Conservation (phyloP, 2,797 vertebrate species). For the Coregonus sp. region DNA sequence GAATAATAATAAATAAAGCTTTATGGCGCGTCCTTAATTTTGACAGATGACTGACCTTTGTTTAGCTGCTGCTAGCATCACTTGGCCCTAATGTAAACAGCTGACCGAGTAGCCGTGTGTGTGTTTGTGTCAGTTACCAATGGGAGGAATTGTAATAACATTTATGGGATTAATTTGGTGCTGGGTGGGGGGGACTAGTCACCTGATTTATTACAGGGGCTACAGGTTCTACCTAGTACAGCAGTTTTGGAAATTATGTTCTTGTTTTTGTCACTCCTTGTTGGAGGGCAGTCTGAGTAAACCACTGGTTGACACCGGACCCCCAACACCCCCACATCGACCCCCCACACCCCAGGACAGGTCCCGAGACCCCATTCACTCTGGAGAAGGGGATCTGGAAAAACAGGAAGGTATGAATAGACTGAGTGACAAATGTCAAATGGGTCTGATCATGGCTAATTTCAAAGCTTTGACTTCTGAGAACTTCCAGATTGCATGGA, state of each 20-base stretch:
- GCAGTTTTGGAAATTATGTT: conserved; percentile 56
- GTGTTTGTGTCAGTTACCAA: conserved; percentile 65
- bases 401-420: no score
- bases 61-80: conserved; percentile 51
- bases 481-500: no score
- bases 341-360: no score
- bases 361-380: no score
- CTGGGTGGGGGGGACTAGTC: conserved; percentile 70
- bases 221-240: conserved; percentile 70
- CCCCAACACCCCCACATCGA: conserved; percentile 28
- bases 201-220: conserved; percentile 78
- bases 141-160: conserved; percentile 75
- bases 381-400: no score
- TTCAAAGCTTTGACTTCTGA: no score
- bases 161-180: conserved; percentile 83
- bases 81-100: conserved; percentile 69
- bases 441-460: no score
- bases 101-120: conserved; percentile 22
- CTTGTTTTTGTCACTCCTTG: conserved; percentile 47
- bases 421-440: no score
- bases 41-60: conserved; percentile 59
- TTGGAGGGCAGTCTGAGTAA: conserved; percentile 74
- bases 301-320: conserved; percentile 59
- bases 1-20: conserved; percentile 68
- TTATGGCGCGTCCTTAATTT: conserved; percentile 55